Conservation (phyloP, 30 jellyfish, hydroid and myxozoan species). For the Catostylus mosaicus region DNA sequence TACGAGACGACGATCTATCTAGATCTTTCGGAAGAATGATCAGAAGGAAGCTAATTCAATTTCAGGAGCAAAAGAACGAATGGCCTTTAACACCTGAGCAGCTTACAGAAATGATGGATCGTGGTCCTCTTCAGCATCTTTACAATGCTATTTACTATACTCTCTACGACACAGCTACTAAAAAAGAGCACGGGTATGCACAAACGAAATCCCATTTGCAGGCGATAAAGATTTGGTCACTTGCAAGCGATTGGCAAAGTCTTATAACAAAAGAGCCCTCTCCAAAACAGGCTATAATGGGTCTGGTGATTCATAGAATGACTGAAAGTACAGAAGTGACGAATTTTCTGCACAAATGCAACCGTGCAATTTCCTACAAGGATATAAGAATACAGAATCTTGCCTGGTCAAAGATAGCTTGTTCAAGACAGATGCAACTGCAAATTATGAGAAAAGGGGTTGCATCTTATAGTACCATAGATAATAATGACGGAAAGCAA, state of each 20-base stretch:
- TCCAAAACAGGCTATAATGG: conserved; percentile 46
- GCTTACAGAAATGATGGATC: background rate
- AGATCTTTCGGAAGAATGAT: conserved; percentile 21
- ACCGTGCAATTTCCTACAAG: conserved; percentile 17
- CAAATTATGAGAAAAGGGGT: conserved; percentile 2
- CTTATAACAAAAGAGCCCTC: conserved; percentile 26
- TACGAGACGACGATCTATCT: conserved; percentile 10
- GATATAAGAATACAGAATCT: conserved; percentile 36
- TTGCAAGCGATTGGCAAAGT: conserved; percentile 60
- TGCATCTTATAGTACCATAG: conserved; percentile 34
- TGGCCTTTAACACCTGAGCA: conserved; percentile 38
- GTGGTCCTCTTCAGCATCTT: conserved; percentile 23
- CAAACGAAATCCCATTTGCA: background rate
- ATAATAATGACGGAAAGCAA: conserved; percentile 36
- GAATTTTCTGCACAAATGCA: conserved; percentile 24
- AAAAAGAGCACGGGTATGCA: conserved; percentile 36
- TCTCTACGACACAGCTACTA: background rate
- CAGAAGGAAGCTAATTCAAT: background rate
- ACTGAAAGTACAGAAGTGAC: conserved; percentile 33
- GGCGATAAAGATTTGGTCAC: conserved; percentile 53
- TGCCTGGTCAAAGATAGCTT: conserved; percentile 35
- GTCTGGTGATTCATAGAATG: conserved; percentile 31
- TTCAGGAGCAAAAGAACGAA: background rate
- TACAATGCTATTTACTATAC: conserved; percentile 29
- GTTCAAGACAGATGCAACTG: conserved; percentile 1